phyloP scores from a whole-genome alignment of 2,113 vertebrate species.

The Callipepla squamata region DNA sequence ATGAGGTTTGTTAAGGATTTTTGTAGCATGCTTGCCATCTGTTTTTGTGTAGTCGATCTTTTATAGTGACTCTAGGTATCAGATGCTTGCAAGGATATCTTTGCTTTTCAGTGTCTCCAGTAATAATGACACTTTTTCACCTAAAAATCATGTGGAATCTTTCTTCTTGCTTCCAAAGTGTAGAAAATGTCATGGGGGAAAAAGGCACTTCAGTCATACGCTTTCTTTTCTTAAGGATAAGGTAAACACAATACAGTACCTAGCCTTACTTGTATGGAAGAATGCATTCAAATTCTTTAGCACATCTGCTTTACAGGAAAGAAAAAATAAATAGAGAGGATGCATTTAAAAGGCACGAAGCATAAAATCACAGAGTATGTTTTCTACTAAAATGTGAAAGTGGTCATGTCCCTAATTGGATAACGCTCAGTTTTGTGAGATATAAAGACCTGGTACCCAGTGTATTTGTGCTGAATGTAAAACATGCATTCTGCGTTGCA shows the following conservation, averaged over 20 bases:
- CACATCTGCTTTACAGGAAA: background rate
- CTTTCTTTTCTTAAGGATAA: background rate
- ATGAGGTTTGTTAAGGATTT: conserved; percentile 33
- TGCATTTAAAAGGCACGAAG: background rate
- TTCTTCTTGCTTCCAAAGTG: background rate
- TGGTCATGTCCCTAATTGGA: background rate
- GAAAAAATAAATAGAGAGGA: background rate
- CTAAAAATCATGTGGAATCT: background rate
- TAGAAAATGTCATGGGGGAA: background rate
- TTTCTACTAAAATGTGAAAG: background rate
- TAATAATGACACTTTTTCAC: background rate
- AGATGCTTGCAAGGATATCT: background rate
- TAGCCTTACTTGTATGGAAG: background rate
- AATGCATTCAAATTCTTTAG: background rate
- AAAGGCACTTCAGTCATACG: background rate
- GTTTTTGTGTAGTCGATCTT: background rate
- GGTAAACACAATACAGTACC: background rate
- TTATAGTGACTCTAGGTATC: background rate
- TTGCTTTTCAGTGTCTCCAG: background rate
- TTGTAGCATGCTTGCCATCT: conserved; percentile 35
- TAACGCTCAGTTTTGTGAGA: background rate
- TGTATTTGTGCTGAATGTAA: background rate
- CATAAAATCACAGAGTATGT: background rate
- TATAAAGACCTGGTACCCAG: background rate
- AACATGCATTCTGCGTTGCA: accelerated